A percentile compares a stretch with the other conserved stretches of the same genome.
These are phyloP conservation scores for Sardina pilchardus DNA, from an alignment of 2,113 vertebrate species.

Conservation along the genomic window DNA sequence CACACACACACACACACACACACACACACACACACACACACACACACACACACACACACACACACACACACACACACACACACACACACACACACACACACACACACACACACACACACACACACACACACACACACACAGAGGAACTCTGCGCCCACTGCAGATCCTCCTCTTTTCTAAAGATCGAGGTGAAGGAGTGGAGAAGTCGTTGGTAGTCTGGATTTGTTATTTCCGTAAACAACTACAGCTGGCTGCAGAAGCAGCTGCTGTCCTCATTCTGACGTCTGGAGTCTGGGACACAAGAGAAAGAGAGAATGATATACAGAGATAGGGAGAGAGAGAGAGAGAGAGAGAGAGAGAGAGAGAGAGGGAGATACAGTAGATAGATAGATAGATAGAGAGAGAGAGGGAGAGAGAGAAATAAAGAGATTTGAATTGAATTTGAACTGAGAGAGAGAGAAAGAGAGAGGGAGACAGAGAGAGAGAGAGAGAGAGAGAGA, in stretches of 20 bases:
- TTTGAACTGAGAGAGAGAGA: too few species aligned
- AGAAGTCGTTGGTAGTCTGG: not conserved
- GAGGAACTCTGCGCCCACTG: too few species aligned
- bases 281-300: not conserved
- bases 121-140: not conserved
- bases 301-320: not conserved
- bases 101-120: not conserved
- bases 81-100: not conserved
- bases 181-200: not conserved
- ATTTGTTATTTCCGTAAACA: not conserved
- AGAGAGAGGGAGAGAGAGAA: too few species aligned
- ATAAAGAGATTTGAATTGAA: too few species aligned
- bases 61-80: not conserved
- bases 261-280: not conserved
- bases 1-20: too few species aligned
- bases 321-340: too few species aligned
- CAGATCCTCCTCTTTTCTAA: too few species aligned
- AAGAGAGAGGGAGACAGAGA: too few species aligned
- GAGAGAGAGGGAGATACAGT: too few species aligned
- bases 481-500: too few species aligned
- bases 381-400: too few species aligned
- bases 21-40: conserved; percentile 19
- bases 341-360: too few species aligned
- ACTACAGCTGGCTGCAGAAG: not conserved
- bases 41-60: not conserved